phyloP scores from a whole-genome alignment of 2,888 invertebrate genomes.

The Leptura quadrifasciata region DNA sequence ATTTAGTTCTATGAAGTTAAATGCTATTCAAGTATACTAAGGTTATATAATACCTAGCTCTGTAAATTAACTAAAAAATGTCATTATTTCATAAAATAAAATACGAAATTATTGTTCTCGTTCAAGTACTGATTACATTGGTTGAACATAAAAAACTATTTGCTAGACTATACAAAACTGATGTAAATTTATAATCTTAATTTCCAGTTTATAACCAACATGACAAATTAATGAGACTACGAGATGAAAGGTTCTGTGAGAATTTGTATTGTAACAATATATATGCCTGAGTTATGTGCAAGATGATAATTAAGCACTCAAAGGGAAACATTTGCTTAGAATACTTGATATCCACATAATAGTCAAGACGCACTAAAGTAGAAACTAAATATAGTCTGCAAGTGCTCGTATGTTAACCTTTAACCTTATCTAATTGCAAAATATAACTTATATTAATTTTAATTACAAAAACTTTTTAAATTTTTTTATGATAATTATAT shows the following conservation, averaged over 20 bases:
- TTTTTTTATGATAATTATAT: too few species aligned
- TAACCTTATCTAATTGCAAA: background rate
- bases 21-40: too few species aligned
- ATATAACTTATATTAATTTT: background rate
- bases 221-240: background rate
- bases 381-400: background rate
- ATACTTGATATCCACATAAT: background rate
- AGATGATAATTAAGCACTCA: conserved; percentile 7
- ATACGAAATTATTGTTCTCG: too few species aligned
- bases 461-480: too few species aligned
- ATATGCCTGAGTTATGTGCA: background rate
- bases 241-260: background rate
- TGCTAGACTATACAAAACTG: too few species aligned
- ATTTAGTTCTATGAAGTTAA: too few species aligned
- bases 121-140: too few species aligned
- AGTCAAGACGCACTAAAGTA: background rate
- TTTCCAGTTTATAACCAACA: background rate
- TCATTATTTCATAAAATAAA: too few species aligned
- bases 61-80: too few species aligned
- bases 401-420: conserved; percentile 6
- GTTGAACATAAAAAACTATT: too few species aligned
- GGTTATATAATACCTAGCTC: too few species aligned
- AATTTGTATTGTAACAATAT: conserved; percentile 8
- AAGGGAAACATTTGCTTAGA: conserved; percentile 17
- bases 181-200: too few species aligned